A percentile compares a stretch with the other conserved stretches of the same genome.
These are phyloP conservation scores for Frankliniella intonsa DNA, from an alignment of 2,888 invertebrate species.

Conservation along the genomic window DNA sequence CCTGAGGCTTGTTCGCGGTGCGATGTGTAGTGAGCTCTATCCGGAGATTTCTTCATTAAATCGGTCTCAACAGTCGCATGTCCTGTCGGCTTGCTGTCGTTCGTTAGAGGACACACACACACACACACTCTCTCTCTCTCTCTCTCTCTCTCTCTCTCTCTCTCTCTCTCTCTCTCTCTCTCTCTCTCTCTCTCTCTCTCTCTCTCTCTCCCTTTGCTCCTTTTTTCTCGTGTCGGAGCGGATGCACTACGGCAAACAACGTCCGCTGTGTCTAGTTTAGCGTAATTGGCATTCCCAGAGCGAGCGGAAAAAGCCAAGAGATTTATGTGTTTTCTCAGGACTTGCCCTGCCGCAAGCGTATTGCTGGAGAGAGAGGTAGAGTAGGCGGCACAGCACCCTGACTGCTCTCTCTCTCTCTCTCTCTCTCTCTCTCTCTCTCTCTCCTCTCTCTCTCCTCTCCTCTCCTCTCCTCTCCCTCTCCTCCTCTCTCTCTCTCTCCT, in stretches of 20 bases:
- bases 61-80: too few species aligned
- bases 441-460: constrained; percentile 6
- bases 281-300: too few species aligned
- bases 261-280: too few species aligned
- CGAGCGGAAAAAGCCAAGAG: too few species aligned
- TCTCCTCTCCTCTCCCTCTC: not conserved
- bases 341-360: too few species aligned
- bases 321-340: too few species aligned
- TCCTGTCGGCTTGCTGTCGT: too few species aligned
- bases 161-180: constrained; percentile 10
- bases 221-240: too few species aligned
- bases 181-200: not conserved
- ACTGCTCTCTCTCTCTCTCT: not conserved
- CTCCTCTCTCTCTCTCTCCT: not conserved
- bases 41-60: too few species aligned
- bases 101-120: not conserved
- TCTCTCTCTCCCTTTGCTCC: not conserved
- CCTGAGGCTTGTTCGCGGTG: too few species aligned
- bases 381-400: not conserved
- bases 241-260: too few species aligned
- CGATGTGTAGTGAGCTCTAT: too few species aligned
- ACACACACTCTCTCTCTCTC: not conserved
- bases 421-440: constrained; percentile 6
- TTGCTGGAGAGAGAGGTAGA: not conserved
- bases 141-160: not conserved